Base-by-base conservation (phyloP, 2,888 invertebrate species). In the Luperina nickerlii region DNA sequence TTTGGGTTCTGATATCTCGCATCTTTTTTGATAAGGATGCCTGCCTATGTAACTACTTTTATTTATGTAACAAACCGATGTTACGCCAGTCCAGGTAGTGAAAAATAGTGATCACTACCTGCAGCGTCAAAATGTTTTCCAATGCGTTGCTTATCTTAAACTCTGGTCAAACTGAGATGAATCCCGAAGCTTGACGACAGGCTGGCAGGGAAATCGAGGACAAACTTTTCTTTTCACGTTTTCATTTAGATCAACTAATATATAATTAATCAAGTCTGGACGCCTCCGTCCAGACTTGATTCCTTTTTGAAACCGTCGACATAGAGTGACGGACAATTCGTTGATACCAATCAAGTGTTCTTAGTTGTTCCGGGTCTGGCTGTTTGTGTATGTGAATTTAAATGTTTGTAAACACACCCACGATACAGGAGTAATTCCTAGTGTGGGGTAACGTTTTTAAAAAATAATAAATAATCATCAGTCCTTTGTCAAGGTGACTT, bases 271-370 rank as follows among this genome's bases (percentile, higher is more conserved):
- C 32, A 32, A 32, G 32, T 32, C 32, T 32, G 32, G 32, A 32
- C 32, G 32, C 32, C 32, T 32, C 32, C 32, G 32, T 32, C 42
- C 4, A 20, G 62, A 51, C 32, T 76, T 74, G 71, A 79, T 74
- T 62, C 71, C 38, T 74, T 79, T 76, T 84, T 76, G 42, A 84
- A 83, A 74, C 72, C 48, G 70, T 27, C 1, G 27, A 20, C 18
- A 27, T 9, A 2, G 18, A 60, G 42, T 18, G 54, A 32, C 15
- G 15, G 24, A 27, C 24, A 18, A 62, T 32, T 65, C 32, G 32
- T 7, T 57, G 68, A 78, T 60, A 24, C 27, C 15, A 72, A 42
- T n/a, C n/a, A n/a, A n/a, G n/a, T n/a, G n/a, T n/a, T n/a, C n/a
- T n/a, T n/a, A n/a, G n/a, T n/a, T n/a, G n/a, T n/a, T n/a, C n/a